Conservation (phyloP, 2,113 vertebrate species). For the Capricornis sumatraensis region DNA sequence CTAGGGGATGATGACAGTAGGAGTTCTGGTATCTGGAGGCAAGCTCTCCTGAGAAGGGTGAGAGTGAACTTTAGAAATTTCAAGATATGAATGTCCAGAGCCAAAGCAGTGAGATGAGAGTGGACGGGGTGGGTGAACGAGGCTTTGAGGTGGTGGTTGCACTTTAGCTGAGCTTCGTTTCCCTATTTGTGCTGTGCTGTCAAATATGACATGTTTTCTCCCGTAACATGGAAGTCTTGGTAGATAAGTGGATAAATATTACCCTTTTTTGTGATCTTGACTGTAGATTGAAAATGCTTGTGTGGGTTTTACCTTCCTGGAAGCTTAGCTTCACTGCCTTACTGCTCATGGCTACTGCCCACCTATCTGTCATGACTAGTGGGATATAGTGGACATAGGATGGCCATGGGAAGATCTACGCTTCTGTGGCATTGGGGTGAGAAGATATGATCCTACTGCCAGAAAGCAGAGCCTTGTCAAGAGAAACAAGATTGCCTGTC, state of each 20-base stretch:
- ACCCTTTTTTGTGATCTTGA: background rate
- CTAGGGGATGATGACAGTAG: background rate
- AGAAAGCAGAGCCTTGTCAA: background rate
- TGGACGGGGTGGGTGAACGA: background rate
- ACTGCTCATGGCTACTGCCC: background rate
- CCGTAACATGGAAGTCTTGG: background rate
- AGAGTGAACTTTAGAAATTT: background rate
- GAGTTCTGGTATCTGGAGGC: background rate
- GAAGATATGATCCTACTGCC: background rate
- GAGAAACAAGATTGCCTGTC: background rate
- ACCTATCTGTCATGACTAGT: background rate
- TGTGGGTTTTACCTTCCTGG: background rate
- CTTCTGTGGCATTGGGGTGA: background rate
- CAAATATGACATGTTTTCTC: background rate
- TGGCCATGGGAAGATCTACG: background rate
- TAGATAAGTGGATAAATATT: too few species aligned
- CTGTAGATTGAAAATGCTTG: background rate
- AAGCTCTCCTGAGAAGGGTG: background rate
- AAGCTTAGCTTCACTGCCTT: background rate
- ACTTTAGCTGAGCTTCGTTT: background rate
- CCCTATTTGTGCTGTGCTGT: accelerated
- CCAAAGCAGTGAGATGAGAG: background rate
- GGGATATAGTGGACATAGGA: background rate
- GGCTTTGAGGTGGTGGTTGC: background rate
- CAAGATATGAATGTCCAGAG: background rate